Evolutionary conservation across 2,888 invertebrate genomes (phyloP), one percentile per base, ranked within the genome.

Genomic region (Sphecodes monilicornis): DNA sequence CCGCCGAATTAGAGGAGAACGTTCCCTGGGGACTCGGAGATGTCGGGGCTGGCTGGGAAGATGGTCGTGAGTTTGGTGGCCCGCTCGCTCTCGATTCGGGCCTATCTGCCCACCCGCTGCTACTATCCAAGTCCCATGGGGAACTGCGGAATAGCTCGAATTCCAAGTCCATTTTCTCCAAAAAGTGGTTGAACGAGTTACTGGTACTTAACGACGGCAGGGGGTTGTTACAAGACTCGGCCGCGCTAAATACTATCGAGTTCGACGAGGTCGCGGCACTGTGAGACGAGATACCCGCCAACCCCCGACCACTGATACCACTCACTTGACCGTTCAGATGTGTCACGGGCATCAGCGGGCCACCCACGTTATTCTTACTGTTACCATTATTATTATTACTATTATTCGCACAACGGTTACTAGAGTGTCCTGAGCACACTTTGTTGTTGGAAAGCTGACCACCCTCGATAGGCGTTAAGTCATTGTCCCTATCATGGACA

Each of bases 261-360:
- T 85, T 91, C 79, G 90, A 92, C 91, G 91, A 89, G 90, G 88
- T 74, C 41, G 87, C 88, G 76, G 92, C 92, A 50, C 80, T 60
- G 73, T 83, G 86, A 94, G 84, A 82, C 72, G 85, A 85, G 73
- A 82, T 78, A 60, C 86, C 92, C 93, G 86, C 92, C 93, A 89
- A 85, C 84, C 90, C 91, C 77, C 92, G 92, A 87, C 92, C 90
- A 92, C 91, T 90, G 79, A 91, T 91, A 89, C 93, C 92, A 91
- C 92, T 93, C 91, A 94, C 92, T 93, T 94, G 94, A 78, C 97
- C 97, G 95, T 97, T 97, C 89, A 97, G 96, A 86, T 97, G 96
- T 89, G 96, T 96, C 89, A 96, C 95, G 77, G 97, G 96, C 97
- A 97, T 97, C 88, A 97, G 95, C 36, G 97, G 97, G 13, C 97